Evolutionary conservation across 2,888 invertebrate species (phyloP), one percentile per base, ranked within the genome.

Genomic region (Sericinus montela): DNA sequence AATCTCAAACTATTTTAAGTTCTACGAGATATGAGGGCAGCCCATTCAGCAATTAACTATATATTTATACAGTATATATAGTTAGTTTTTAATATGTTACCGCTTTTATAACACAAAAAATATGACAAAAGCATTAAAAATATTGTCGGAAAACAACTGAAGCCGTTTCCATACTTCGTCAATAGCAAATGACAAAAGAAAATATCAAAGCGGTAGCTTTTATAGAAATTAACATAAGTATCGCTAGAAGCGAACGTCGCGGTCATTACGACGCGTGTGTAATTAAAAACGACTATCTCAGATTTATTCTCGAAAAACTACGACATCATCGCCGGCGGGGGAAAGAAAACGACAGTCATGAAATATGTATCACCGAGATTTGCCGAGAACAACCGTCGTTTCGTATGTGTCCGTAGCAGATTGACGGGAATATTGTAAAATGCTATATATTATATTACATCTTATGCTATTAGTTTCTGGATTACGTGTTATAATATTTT

Each of bases 161-260:
- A 67, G 63, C 65, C 55, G 23, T 56, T 52, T 77, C 76, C 68
- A 69, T 48, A 58, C 51, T 59, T 29, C 29, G 14, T 9, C n/a
- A 19, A 51, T 23, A 49, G 39, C 52, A 57, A 60, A 64, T 63
- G 64, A 65, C 78, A 80, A 75, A 75, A 63, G 68, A 66, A 50
- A 69, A 64, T 65, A 78, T 75, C 66, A 72, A 68, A 66, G 80
- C 77, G 69, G 77, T 76, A 72, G 80, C 80, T 80, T 79, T 80
- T 78, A 78, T 71, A 73, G 58, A 72, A 74, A 82, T 82, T 81
- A 81, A 71, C 78, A 82, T 81, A 81, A 78, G 64, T 68, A 74
- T 65, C 59, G 55, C 45, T 29, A 19, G 54, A 47, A 48, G 55
- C 54, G 51, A 45, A 37, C 49, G 55, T 52, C 59, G 55, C 43